Evolutionary conservation across 1,140 invertebrate genomes (phyloP), one percentile per base, ranked within the genome.

Genomic region (Hyphantria cunea): DNA sequence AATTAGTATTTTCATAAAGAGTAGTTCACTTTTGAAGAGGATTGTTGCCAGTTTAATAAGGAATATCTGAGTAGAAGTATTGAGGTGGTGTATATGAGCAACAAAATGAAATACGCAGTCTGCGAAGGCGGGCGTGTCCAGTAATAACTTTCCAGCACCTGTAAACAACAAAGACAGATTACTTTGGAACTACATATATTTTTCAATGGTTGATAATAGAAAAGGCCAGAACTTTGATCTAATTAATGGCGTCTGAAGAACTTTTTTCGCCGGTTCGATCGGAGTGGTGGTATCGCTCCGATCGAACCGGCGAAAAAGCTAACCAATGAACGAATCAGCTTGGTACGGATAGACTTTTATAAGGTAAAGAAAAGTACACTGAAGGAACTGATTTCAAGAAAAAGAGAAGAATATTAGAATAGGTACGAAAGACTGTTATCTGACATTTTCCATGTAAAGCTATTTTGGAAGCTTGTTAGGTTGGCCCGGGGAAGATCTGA

Each of bases 11-110:
- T 68, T 70, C 45, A 32, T 66, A 14, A 68, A 76, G 10, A 66
- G 68, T 11, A 74, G 41, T 42, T 74, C 74, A 65, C 73, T 70
- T 34, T 60, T 64, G 14, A 66, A 47, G 15, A 71, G 47, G 6
- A 67, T 39, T 3, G 63, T 65, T 0, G 65, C 8, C 4, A 76
- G 15, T 56, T 76, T 41, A 0, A 61, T 34, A 3, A 69, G 25
- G 32, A 76, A 74, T 44, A 65, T 53, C 45, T 69, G 64, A 0
- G 68, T 59, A 3, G 63, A 60, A 11, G 14, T 54, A 8, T 53
- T 33, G 17, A 48, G 55, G 39, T 54, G 51, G 8, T 59, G 47
- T 34, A 65, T 31, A 42, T 69, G 55, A 15, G 59, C 45, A 3
- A 74, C 11, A 0, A 52, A 47, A 33, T 61, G 10, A n/a, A 65